Percentiles rank a stretch among this genome's conserved stretches.
Conservation (phyloP, 2,113 vertebrate genomes). For the Vimba vimba region DNA sequence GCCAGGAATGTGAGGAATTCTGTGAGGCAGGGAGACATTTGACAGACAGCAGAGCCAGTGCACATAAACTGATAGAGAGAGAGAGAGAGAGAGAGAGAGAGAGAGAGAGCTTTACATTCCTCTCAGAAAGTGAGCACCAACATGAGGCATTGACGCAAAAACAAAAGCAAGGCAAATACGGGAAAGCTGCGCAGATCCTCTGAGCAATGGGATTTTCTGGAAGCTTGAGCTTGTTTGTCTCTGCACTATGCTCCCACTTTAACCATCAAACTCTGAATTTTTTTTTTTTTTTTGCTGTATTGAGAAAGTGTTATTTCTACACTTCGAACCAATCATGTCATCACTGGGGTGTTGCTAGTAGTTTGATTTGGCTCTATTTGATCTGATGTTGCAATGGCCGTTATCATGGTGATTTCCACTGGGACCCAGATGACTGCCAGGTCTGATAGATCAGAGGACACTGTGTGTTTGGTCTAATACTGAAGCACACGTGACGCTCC, state of each 20-base stretch:
- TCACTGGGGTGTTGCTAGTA: no score
- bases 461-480: neutral
- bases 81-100: no score
- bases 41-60: slow-evolving; percentile 25
- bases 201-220: slow-evolving; percentile 8
- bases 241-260: neutral
- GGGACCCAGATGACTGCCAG: slow-evolving; percentile 31
- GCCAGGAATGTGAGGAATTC: slow-evolving; percentile 75
- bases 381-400: no score
- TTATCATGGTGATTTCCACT: neutral
- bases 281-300: neutral
- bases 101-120: slow-evolving; percentile 38
- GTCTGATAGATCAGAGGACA: neutral
- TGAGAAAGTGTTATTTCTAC: neutral
- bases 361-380: no score
- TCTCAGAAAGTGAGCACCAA: slow-evolving; percentile 13
- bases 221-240: neutral
- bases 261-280: neutral
- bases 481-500: neutral
- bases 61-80: neutral
- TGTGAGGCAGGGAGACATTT: slow-evolving; percentile 17
- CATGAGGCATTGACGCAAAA: neutral
- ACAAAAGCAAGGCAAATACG: slow-evolving; percentile 23
- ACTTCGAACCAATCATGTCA: neutral
- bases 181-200: neutral